Base-by-base conservation (phyloP, 2,797 vertebrate species). In the Trematomus bernacchii region DNA sequence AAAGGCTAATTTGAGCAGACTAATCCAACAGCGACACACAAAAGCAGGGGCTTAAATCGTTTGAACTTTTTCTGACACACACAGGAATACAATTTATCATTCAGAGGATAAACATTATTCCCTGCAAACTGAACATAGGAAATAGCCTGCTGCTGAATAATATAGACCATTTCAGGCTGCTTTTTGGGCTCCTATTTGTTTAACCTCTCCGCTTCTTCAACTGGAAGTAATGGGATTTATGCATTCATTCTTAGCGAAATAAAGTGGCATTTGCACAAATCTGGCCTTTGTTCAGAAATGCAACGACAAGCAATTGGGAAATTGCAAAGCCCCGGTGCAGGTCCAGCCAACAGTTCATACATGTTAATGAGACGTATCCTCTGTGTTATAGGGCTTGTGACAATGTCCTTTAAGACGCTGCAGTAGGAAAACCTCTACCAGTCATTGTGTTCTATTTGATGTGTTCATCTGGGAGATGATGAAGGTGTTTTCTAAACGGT, bases 211-310 rank as follows among this genome's bases (percentile, higher is more conserved):
- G 90, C 86, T 91, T 93, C 92, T 91, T 87, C 87, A 80, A 86
- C 89, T 92, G 90, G 91, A 94, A 92, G 93, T 94, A 95, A 95
- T 94, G 92, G 92, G 93, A 94, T 94, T 94, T 91, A 92, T 93
- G 91, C 90, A 79, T 92, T 91, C 85, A 91, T 91, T 92, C 79
- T 66, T 87, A 87, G 86, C 75, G 59, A 92, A 91, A 93, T 91
- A 91, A 90, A 88, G 92, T 93, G 94, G 91, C 94, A 95, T 95
- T 95, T 95, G 92, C 93, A 94, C 93, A 95, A 94, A 94, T 94
- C 94, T 94, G 91, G 73, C 91, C 91, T 94, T 94, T 95, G 94
- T 94, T 94, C 91, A 89, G 88, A 93, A 91, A 89, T 88, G 87
- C 89, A 90, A 90, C 66, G 82, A 91, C 88, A 82, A 84, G 89